phyloP scores from a whole-genome alignment of 1,140 invertebrate genomes.

The Drosophila serrata region DNA sequence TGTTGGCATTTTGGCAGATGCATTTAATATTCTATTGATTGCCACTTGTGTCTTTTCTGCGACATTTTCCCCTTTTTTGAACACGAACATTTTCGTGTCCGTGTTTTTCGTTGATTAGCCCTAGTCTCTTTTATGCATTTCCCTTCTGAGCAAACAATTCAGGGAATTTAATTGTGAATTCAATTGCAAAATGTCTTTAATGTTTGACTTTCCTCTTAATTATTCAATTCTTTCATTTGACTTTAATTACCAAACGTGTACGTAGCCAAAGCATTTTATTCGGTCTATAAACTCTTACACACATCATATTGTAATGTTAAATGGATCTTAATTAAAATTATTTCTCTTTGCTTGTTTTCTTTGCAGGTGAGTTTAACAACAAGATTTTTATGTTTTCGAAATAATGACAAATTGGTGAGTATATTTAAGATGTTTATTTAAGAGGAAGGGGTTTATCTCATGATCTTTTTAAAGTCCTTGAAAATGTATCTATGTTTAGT shows the following conservation, averaged over 20 bases:
- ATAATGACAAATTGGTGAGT: conserved; percentile 19
- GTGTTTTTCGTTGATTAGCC: conserved; percentile 69
- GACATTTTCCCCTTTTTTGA: conserved; percentile 10
- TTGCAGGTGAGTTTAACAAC: conserved; percentile 65
- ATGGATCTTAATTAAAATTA: conserved; percentile 48
- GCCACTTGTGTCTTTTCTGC: conserved; percentile 10
- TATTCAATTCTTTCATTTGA: conserved; percentile 1
- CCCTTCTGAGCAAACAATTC: conserved; percentile 1
- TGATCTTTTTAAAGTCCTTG: neutral
- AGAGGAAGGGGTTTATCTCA: neutral
- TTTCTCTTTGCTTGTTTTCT: conserved; percentile 35
- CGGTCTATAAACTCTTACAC: conserved; percentile 7
- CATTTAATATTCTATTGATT: conserved; percentile 50
- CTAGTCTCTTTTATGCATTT: conserved; percentile 18
- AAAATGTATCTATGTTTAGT: neutral
- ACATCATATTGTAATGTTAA: conserved; percentile 1
- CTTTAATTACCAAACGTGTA: conserved; percentile 43
- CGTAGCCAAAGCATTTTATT: conserved; percentile 10
- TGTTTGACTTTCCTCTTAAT: conserved; percentile 2
- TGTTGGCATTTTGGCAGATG: conserved; percentile 61
- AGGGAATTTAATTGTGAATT: conserved; percentile 8
- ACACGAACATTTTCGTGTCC: conserved; percentile 58
- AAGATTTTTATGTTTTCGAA: conserved; percentile 1
- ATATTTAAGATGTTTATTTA: neutral
- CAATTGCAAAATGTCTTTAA: conserved; percentile 24